Base-by-base conservation (phyloP, 2,888 invertebrate species). In the Danaus chrysippus region DNA sequence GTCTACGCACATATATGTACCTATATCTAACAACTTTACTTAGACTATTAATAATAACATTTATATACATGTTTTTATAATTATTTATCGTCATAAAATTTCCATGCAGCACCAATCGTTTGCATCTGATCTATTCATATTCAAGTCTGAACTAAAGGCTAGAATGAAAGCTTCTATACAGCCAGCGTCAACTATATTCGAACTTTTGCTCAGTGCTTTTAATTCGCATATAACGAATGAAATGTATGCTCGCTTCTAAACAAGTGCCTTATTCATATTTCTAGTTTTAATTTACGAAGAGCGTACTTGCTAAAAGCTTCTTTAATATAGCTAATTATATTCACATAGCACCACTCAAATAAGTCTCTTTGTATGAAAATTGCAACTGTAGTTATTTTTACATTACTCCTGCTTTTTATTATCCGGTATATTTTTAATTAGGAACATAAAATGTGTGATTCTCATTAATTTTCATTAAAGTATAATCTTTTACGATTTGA, bases 251-350 rank as follows among this genome's bases (percentile, higher is more conserved):
- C 12, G 46, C 57, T 46, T 63, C 59, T 60, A 57, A 53, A 63
- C 57, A 59, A 59, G 63, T 54, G 59, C 56, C 52, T 56, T 61
- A 53, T 53, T 55, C 60, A 56, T 54, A 52, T 54, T 57, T 57
- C 54, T 61, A 44, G 34, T 44, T 53, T 53, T 43, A 42, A 41
- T 44, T 54, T 54, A 61, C 57, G 34, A 42, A 41, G 52, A 44
- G 46, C 44, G 41, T 17, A 58, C 49, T 42, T 10, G 54, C 43
- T 56, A 44, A 59, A 53, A 61, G 61, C 42, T 44, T 13, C 17
- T 49, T 58, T 55, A 17, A 64, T 60, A 61, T 61, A 58, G 15
- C 23, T 61, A 61, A 61, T 64, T 61, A 61, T 56, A 61, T 64
- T 64, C 56, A 61, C 44, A 61, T 53, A 53, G 15, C 41, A 61